Evolutionary conservation across 2,888 invertebrate species (phyloP).

Genomic region (Hylaea fasciaria): DNA sequence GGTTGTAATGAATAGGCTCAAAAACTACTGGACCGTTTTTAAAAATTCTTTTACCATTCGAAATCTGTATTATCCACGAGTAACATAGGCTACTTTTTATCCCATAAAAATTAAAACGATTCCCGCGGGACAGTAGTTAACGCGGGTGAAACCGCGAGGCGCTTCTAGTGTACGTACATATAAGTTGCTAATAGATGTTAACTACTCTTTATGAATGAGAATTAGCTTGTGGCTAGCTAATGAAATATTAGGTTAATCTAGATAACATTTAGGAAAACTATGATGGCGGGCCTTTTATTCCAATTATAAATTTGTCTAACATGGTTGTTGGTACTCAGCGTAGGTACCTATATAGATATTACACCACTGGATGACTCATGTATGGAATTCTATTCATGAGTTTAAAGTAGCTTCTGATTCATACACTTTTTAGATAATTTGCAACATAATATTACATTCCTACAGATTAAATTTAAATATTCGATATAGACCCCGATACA

Average conservation of each 20-base stretch:
- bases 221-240: constrained; percentile 8
- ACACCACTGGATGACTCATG: constrained; percentile 33
- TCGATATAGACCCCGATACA: too few relatives aligned
- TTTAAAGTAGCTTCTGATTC: constrained; percentile 31
- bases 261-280: constrained; percentile 11
- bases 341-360: constrained; percentile 38
- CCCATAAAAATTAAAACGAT: too few relatives aligned
- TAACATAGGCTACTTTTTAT: too few relatives aligned
- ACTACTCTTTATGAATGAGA: constrained; percentile 1
- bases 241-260: constrained; percentile 24
- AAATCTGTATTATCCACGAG: too few relatives aligned
- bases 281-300: constrained; percentile 28
- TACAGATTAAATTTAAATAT: not conserved
- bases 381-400: constrained; percentile 32
- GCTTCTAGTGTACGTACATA: too few relatives aligned
- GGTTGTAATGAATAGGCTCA: too few relatives aligned
- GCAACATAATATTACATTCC: constrained; percentile 1
- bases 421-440: constrained; percentile 9
- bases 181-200: too few relatives aligned
- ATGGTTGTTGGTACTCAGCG: constrained; percentile 30
- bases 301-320: constrained; percentile 31
- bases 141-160: too few relatives aligned
- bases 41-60: too few relatives aligned
- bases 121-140: too few relatives aligned
- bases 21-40: too few relatives aligned